These are phyloP conservation scores for Cryptotis parvus DNA, from an alignment of 2,113 vertebrate genomes.

Conservation along the genomic window DNA sequence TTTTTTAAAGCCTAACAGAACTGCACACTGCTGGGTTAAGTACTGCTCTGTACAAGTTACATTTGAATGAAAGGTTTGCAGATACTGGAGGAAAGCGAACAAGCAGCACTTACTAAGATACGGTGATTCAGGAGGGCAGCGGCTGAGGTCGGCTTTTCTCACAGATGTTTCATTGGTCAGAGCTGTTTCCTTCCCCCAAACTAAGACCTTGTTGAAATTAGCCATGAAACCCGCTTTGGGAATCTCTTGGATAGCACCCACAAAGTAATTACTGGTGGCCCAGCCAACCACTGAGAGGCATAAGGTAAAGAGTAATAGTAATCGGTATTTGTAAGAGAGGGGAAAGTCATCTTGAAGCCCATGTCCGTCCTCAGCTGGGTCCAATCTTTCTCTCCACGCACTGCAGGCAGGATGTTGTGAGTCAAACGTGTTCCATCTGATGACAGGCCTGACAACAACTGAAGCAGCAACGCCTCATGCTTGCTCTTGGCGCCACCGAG, in stretches of 20 bases:
- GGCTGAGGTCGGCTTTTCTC: constrained; percentile 24
- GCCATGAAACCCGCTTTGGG: constrained; percentile 65
- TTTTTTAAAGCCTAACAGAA: constrained; percentile 13
- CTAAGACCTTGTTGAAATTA: constrained; percentile 70
- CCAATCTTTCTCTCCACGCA: neutral
- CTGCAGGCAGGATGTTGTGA: neutral
- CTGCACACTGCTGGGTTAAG: neutral
- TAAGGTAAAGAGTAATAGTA: constrained; percentile 88
- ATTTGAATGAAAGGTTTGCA: neutral
- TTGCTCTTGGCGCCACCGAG: neutral
- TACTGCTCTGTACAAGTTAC: neutral
- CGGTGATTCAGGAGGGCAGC: constrained; percentile 75
- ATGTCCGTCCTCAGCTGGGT: constrained; percentile 81
- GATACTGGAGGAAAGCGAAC: neutral
- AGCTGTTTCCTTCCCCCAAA: constrained; percentile 44
- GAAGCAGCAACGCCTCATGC: constrained; percentile 21
- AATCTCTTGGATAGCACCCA: constrained; percentile 80
- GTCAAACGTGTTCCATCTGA: constrained; percentile 3
- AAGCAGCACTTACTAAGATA: constrained; percentile 86
- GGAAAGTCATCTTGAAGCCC: constrained; percentile 84
- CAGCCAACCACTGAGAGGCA: constrained; percentile 90
- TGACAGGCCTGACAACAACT: constrained; percentile 35
- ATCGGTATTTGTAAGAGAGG: constrained; percentile 87
- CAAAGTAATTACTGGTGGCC: constrained; percentile 87
- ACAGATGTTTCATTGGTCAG: neutral